Conservation (phyloP, 2,113 vertebrate genomes). For the Danio rerio region DNA sequence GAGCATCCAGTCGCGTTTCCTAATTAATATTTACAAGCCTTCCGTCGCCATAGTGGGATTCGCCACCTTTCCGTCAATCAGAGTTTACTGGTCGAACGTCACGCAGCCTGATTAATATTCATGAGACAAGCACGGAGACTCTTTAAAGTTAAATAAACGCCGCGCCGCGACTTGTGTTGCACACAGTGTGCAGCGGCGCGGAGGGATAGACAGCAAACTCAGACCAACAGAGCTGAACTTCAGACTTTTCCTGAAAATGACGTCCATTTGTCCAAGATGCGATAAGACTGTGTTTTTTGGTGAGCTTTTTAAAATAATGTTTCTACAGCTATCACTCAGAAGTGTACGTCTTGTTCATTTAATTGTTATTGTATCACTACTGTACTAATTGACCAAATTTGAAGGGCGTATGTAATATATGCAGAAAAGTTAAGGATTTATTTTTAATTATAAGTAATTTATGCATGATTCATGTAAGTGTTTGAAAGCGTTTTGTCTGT, state of each 20-base stretch:
- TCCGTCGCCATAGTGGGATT: constrained; percentile 8
- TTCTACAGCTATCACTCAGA: background rate
- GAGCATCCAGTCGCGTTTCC: background rate
- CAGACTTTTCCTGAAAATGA: constrained; percentile 45
- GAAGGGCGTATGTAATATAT: background rate
- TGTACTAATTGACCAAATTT: background rate
- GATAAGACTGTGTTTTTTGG: constrained; percentile 58
- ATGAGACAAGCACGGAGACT: constrained; percentile 11
- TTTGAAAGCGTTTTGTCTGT: no score
- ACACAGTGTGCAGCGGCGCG: background rate
- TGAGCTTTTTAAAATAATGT: constrained; percentile 25
- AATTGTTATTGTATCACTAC: background rate
- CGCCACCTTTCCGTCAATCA: background rate
- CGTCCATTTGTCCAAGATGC: constrained; percentile 54
- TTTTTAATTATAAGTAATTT: background rate
- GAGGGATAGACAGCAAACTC: background rate
- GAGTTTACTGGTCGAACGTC: background rate
- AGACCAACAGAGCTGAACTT: constrained; percentile 13
- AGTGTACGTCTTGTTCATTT: background rate
- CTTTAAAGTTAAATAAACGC: constrained; percentile 49
- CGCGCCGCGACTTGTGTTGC: constrained; percentile 26
- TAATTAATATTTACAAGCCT: constrained; percentile 25
- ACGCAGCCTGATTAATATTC: background rate
- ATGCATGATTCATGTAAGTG: background rate
- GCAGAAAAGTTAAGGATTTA: background rate